phyloP scores from a whole-genome alignment of 2,888 invertebrate species.

The Caenorhabditis sp. region DNA sequence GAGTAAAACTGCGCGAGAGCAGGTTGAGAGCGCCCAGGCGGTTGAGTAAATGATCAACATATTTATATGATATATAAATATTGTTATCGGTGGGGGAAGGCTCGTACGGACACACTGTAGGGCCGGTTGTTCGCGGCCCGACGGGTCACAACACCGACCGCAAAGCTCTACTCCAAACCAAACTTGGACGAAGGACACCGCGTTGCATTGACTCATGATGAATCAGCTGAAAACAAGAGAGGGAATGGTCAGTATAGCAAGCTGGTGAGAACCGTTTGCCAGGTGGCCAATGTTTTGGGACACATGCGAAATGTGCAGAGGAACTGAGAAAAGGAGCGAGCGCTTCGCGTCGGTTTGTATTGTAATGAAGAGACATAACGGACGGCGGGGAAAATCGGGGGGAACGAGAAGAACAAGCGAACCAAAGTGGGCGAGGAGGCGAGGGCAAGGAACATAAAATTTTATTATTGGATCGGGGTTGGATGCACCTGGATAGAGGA shows the following conservation, averaged over 20 bases:
- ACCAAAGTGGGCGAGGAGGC: conserved; percentile 11
- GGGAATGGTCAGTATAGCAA: no score
- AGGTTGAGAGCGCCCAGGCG: conserved; percentile 9
- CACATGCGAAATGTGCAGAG: conserved; percentile 35
- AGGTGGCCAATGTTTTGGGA: conserved; percentile 17
- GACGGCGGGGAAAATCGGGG: conserved; percentile 10
- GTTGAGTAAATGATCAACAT: conserved; percentile 58
- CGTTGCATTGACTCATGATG: conserved; percentile 17
- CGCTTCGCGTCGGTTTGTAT: conserved; percentile 48
- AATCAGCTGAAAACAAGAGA: conserved; percentile 2
- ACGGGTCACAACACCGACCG: conserved; percentile 35
- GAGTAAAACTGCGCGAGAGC: conserved; percentile 45
- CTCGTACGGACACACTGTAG: conserved; percentile 49
- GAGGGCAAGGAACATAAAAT: conserved; percentile 39
- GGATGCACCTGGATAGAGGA: conserved; percentile 35
- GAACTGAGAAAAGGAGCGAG: conserved; percentile 11
- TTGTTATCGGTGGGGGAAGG: conserved; percentile 63
- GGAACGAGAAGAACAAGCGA: no score
- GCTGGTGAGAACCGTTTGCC: neutral
- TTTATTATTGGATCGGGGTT: conserved; percentile 18
- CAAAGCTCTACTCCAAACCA: conserved; percentile 51
- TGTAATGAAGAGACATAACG: conserved; percentile 59
- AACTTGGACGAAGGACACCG: no score
- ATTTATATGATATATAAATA: conserved; percentile 56
- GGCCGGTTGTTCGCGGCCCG: neutral